Evolutionary conservation across 1,140 invertebrate genomes (phyloP).

Genomic region (Phthorimaea operculella): DNA sequence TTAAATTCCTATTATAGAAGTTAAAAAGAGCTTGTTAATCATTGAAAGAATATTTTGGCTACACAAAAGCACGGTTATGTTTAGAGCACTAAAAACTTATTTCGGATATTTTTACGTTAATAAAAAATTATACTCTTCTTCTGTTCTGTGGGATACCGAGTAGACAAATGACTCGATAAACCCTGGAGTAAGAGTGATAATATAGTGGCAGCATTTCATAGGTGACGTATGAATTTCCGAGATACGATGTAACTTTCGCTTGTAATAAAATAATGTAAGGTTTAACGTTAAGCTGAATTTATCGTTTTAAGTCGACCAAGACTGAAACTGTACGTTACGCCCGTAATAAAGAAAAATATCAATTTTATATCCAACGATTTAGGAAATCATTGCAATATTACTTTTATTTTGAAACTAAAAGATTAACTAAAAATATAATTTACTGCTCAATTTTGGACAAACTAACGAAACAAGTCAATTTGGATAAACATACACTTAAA

Average conservation of each 20-base stretch:
- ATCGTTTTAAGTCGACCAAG: slow-evolving; percentile 2
- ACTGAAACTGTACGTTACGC: slow-evolving; percentile 8
- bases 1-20: not conserved
- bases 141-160: too few relatives aligned
- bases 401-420: not conserved
- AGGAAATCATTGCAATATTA: not conserved
- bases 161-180: too few relatives aligned
- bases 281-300: not conserved
- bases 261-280: not conserved
- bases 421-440: not conserved
- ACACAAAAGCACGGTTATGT: slow-evolving; percentile 17
- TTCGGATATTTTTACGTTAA: not conserved
- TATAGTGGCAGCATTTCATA: too few relatives aligned
- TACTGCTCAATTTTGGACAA: not conserved
- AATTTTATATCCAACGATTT: not conserved
- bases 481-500: too few relatives aligned
- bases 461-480: too few relatives aligned
- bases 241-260: not conserved
- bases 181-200: too few relatives aligned
- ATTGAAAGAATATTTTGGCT: not conserved
- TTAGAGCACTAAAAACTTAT: not conserved
- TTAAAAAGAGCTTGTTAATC: not conserved
- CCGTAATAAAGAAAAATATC: not conserved
- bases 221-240: not conserved
- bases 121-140: too few relatives aligned